Percentiles rank a stretch among this genome's conserved stretches.
Conservation (phyloP, 2,113 vertebrate species). For the Prinia subflava region DNA sequence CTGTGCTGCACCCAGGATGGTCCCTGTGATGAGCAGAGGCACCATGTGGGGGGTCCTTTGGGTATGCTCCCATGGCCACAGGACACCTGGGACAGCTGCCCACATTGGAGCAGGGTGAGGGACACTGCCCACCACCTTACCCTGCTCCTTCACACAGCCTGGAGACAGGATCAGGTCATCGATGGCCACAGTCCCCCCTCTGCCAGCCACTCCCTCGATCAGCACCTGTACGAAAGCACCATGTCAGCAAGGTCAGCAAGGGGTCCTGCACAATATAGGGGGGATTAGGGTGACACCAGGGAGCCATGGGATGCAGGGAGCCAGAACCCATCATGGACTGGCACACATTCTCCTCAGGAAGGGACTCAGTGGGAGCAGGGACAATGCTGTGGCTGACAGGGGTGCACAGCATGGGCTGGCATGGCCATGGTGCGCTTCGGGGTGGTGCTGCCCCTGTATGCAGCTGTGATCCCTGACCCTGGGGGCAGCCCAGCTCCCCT, state of each 20-base stretch:
- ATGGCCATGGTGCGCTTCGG: background rate
- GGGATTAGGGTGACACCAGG: no score
- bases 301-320: rapidly evolving
- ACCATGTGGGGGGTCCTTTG: background rate
- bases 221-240: constrained; percentile 73
- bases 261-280: rapidly evolving
- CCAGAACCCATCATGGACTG: background rate
- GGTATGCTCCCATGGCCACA: background rate
- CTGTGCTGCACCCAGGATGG: background rate
- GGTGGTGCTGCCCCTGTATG: background rate
- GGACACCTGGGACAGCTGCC: background rate
- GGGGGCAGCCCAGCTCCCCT: background rate
- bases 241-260: rapidly evolving
- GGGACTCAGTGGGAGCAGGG: background rate
- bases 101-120: background rate
- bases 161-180: constrained; percentile 86
- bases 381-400: rapidly evolving
- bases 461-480: rapidly evolving
- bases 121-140: constrained; percentile 50
- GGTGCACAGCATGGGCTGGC: background rate
- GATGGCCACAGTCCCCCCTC: constrained; percentile 74
- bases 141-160: constrained; percentile 47
- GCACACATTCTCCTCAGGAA: background rate
- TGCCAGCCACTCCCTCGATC: constrained; percentile 72
- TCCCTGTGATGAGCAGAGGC: background rate